Base-by-base conservation (phyloP, 2,888 invertebrate genomes). In the Neria commutata region DNA sequence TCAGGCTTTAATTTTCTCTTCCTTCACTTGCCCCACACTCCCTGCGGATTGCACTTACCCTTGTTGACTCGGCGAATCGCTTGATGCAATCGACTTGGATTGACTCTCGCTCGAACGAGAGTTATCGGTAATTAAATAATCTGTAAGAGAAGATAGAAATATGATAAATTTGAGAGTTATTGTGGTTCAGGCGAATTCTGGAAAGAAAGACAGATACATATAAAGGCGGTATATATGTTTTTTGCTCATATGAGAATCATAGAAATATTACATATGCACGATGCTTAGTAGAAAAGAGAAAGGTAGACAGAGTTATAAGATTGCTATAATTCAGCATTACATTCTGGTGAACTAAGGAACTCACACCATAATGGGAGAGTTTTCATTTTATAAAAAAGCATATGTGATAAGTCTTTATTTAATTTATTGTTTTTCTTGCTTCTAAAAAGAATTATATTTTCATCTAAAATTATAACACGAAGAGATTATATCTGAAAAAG, bases 51-150 rank as follows among this genome's bases (percentile, higher is more conserved):
- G 16, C 29, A 81, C 85, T 83, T 72, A 85, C 85, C 85, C 85
- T 78, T 84, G 83, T 72, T 83, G 80, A 71, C 74, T 75, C 62
- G 71, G 80, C 60, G 80, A 71, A 63, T 81, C 81, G 67, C 76
- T 79, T 21, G 81, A 80, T 54, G 79, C 78, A 67, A 79, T 73
- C 58, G 80, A 77, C 63, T 79, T 80, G 52, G 80, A 68, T 67
- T 85, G 84, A 74, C 83, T 85, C 66, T 83, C 81, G 67, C 79
- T 77, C 60, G 81, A 73, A 58, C 81, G 80, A 58, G 84, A 83
- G 76, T 84, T 84, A 64, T 81, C 81, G 70, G 83, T 83, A 77
- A 85, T 83, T 68, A 85, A 83, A 78, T 85, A 86, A 78, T 86
- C 86, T 86, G 81, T 60, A 75, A 74, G 62, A 62, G 63, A 59